phyloP scores from a whole-genome alignment of 2,797 vertebrate genomes.

The Siniperca undulata region DNA sequence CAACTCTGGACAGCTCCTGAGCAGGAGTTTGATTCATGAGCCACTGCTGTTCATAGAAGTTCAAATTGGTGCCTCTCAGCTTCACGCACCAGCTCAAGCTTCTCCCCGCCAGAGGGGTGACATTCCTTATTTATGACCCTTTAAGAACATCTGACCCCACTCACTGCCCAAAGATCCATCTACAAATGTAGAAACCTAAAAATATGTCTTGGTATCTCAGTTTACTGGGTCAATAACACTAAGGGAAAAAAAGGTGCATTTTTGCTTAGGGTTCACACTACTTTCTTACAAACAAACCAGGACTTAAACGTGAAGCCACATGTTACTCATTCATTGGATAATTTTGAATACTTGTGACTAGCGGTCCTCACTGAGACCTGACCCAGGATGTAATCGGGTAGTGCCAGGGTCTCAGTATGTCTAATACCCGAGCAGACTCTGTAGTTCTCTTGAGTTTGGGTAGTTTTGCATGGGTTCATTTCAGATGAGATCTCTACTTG shows the following conservation, averaged over 20 bases:
- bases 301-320: not conserved
- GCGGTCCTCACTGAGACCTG: not conserved
- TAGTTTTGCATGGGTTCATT: not conserved
- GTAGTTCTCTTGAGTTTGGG: not conserved
- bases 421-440: not conserved
- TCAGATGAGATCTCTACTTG: not conserved
- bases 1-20: not conserved
- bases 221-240: conserved; percentile 15
- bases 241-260: not conserved
- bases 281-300: not conserved
- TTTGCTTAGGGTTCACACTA: not conserved
- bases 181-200: conserved; percentile 20
- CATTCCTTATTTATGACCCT: conserved; percentile 48
- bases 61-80: not conserved
- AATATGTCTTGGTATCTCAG: not conserved
- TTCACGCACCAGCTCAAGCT: conserved; percentile 7
- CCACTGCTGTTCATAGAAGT: not conserved
- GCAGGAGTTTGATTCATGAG: conserved; percentile 5
- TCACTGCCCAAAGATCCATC: conserved; percentile 17
- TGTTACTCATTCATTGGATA: not conserved
- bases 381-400: not conserved
- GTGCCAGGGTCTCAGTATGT: not conserved
- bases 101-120: conserved; percentile 4
- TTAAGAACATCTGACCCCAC: conserved; percentile 31
- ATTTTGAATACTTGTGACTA: not conserved